Conservation (phyloP, 2,113 vertebrate species). For the Tylochromis polylepis region DNA sequence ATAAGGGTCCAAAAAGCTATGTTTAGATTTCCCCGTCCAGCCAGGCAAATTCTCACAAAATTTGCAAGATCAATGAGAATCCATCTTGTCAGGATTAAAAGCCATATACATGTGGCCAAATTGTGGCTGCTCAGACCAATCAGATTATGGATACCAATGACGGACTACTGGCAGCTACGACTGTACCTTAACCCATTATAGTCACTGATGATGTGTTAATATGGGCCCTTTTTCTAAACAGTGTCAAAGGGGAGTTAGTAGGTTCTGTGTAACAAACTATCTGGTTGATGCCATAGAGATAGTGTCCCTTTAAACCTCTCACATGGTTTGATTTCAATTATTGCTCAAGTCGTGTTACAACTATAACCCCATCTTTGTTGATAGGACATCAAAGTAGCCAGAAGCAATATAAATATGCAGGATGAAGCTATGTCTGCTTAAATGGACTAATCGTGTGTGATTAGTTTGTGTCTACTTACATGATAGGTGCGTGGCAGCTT, state of each 20-base stretch:
- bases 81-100: too few relatives aligned
- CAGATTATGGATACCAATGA: not conserved
- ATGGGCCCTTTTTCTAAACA: not conserved
- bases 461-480: not conserved
- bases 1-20: not conserved
- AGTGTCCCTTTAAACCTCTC: not conserved
- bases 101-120: too few relatives aligned
- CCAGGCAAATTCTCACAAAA: too few relatives aligned
- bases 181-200: not conserved
- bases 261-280: not conserved
- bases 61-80: too few relatives aligned
- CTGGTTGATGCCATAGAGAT: not conserved
- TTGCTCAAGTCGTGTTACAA: not conserved
- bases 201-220: not conserved
- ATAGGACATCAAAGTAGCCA: not conserved
- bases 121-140: not conserved
- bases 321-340: not conserved
- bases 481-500: not conserved
- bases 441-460: not conserved
- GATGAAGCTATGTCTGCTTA: not conserved
- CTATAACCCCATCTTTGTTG: not conserved
- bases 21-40: too few relatives aligned
- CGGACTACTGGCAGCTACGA: not conserved
- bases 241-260: not conserved
- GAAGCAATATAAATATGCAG: not conserved